These are phyloP conservation scores for Cenopis cana DNA, from an alignment of 2,888 invertebrate species.

Conservation along the genomic window DNA sequence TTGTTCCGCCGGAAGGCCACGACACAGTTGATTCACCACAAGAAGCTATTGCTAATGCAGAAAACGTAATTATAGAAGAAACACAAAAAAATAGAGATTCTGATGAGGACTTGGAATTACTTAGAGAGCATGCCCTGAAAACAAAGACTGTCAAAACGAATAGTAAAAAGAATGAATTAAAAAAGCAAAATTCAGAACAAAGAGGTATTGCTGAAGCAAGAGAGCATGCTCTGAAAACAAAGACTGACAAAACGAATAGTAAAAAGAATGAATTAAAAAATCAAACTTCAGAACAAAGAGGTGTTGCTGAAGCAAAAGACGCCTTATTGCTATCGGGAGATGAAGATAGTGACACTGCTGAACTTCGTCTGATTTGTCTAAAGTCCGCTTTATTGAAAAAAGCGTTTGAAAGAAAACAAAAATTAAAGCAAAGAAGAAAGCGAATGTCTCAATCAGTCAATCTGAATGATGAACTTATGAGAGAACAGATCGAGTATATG, in stretches of 20 bases:
- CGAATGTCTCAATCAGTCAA: constrained; percentile 67
- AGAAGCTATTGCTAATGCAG: constrained; percentile 39
- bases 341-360: constrained; percentile 86
- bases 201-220: constrained; percentile 50
- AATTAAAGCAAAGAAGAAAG: constrained; percentile 73
- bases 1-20: neutral
- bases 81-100: constrained; percentile 62
- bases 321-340: constrained; percentile 68
- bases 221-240: constrained; percentile 78
- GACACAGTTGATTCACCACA: constrained; percentile 56
- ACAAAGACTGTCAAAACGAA: constrained; percentile 68
- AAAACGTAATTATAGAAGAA: constrained; percentile 44
- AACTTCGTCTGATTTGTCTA: constrained; percentile 87
- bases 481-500: constrained; percentile 53
- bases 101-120: constrained; percentile 78
- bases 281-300: constrained; percentile 45
- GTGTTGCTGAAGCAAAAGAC: constrained; percentile 45
- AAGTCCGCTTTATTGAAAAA: constrained; percentile 88
- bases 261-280: constrained; percentile 45
- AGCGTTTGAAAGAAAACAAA: constrained; percentile 84
- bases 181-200: constrained; percentile 46
- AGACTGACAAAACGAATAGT: constrained; percentile 60
- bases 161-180: constrained; percentile 45
- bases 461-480: constrained; percentile 63
- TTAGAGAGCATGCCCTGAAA: constrained; percentile 77